Conservation (phyloP, 2,888 invertebrate species). For the Chrysolina haemoptera region DNA sequence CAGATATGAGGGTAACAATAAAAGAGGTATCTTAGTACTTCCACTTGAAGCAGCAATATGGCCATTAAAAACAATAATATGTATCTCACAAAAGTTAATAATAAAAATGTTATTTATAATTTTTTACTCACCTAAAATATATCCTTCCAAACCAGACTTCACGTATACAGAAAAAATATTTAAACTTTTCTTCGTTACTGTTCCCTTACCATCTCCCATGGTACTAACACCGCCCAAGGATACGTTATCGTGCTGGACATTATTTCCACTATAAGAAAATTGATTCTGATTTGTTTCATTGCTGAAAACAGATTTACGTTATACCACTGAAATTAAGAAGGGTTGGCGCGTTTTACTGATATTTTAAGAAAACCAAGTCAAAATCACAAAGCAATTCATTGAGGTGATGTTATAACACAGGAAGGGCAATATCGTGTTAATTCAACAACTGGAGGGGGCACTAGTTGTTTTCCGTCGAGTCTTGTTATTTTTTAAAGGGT, state of each 20-base stretch:
- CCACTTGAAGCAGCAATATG: no score
- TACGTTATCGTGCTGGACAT: slow-evolving; percentile 64
- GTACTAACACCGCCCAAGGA: slow-evolving; percentile 65
- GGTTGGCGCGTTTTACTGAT: neutral
- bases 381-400: neutral
- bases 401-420: no score
- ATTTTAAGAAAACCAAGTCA: neutral
- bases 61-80: no score
- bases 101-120: neutral
- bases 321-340: neutral
- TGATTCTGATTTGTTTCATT: slow-evolving; percentile 58
- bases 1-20: no score
- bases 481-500: no score
- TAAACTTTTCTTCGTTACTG: slow-evolving; percentile 80
- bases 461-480: no score
- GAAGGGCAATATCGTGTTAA: no score
- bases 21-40: no score
- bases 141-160: slow-evolving; percentile 92
- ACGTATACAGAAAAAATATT: slow-evolving; percentile 91
- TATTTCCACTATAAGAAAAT: slow-evolving; percentile 37
- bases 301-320: slow-evolving; percentile 53
- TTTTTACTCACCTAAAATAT: slow-evolving; percentile 80
- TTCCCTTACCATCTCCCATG: slow-evolving; percentile 74
- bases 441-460: no score
- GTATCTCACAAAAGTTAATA: no score